Percentiles rank a stretch among this genome's conserved stretches.
Evolutionary conservation across 2,797 vertebrate species (phyloP).

Genomic region (Trichosurus vulpecula): DNA sequence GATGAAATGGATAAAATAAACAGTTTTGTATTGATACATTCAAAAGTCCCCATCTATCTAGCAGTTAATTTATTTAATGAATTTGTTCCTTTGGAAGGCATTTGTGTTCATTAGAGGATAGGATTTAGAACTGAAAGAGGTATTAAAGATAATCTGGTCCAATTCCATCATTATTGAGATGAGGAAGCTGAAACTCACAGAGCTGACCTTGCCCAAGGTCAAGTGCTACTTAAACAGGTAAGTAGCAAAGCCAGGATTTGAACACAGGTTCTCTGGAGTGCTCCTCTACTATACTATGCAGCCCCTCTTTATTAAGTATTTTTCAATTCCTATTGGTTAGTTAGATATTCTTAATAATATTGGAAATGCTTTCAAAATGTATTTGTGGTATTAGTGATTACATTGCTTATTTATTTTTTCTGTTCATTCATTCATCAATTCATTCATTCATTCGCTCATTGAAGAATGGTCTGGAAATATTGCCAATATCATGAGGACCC

Average conservation of each 20-base stretch:
- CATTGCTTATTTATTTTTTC: not conserved
- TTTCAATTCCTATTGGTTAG: constrained; percentile 22
- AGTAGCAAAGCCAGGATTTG: not conserved
- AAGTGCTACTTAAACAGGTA: not conserved
- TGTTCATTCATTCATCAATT: not conserved
- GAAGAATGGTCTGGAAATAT: not conserved
- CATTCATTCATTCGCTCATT: not conserved
- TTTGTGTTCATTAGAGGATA: not conserved
- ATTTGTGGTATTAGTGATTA: not conserved
- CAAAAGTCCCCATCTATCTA: not conserved
- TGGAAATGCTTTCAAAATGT: constrained; percentile 27
- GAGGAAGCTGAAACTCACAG: not conserved
- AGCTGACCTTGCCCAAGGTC: not conserved
- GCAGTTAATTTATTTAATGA: constrained; percentile 18
- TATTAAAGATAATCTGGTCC: not conserved
- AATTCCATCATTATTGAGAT: not conserved
- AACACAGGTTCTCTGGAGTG: not conserved
- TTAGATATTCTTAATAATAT: constrained; percentile 10
- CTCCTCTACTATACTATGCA: not conserved
- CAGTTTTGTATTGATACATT: not conserved
- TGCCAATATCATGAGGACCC: not conserved
- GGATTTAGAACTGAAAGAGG: not conserved
- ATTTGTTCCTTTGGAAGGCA: constrained; percentile 4
- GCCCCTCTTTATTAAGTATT: not conserved
- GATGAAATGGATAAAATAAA: constrained; percentile 12